A percentile compares a stretch with the other conserved stretches of the same genome.
Evolutionary conservation across 2,888 invertebrate species (phyloP).

Genomic region (Argyra leucocephala): DNA sequence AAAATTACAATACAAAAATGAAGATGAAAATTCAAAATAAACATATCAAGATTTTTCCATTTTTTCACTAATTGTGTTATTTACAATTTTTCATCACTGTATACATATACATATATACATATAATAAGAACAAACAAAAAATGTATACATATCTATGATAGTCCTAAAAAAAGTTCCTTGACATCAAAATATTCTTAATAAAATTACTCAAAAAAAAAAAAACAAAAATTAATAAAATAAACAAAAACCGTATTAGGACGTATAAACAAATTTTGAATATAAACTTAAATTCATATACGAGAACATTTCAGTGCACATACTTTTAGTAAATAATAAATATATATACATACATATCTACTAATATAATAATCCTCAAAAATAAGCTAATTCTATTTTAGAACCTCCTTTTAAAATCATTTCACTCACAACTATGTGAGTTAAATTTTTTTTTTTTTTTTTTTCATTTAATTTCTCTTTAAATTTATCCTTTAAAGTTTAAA

Average conservation of each 20-base stretch:
- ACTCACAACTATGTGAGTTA: too few species aligned
- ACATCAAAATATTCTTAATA: neutral
- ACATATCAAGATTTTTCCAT: too few species aligned
- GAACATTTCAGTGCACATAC: neutral
- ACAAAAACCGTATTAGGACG: neutral
- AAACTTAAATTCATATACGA: neutral
- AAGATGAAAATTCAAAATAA: too few species aligned
- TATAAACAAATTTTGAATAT: neutral
- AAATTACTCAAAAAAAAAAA: neutral
- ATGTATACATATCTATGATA: neutral
- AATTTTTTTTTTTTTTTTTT: too few species aligned
- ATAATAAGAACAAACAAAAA: too few species aligned
- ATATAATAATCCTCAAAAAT: neutral
- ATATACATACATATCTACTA: too few species aligned
- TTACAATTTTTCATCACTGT: too few species aligned
- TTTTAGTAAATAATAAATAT: neutral
- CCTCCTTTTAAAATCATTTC: neutral
- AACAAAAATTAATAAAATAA: neutral
- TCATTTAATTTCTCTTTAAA: too few species aligned
- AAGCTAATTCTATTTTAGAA: neutral
- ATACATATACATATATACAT: too few species aligned
- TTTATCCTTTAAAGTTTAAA: too few species aligned
- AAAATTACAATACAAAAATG: too few species aligned
- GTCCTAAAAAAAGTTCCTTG: neutral
- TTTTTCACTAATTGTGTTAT: too few species aligned